Evolutionary conservation across 2,113 vertebrate genomes (phyloP).

Genomic region (Chlamydotis undulata): DNA sequence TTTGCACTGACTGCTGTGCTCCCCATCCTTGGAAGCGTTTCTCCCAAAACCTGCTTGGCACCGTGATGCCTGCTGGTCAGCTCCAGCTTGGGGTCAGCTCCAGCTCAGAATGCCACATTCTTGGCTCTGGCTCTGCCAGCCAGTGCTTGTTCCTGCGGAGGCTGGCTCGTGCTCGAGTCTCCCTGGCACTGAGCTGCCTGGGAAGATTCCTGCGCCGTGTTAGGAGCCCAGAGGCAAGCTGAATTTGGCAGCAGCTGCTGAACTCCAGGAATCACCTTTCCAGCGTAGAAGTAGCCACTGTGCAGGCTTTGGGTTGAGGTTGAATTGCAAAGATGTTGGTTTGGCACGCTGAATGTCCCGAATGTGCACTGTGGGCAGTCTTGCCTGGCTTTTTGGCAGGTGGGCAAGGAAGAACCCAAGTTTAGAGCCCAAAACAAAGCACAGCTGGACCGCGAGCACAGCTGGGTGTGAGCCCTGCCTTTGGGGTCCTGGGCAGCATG

Average conservation of each 20-base stretch:
- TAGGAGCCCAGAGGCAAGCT: background rate
- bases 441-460: background rate
- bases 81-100: background rate
- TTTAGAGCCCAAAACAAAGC: background rate
- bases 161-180: background rate
- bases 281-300: background rate
- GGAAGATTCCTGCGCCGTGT: background rate
- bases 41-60: background rate
- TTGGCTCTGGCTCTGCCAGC: background rate
- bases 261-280: background rate
- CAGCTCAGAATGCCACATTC: background rate
- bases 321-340: background rate
- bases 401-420: background rate
- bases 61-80: background rate
- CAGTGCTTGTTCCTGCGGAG: background rate
- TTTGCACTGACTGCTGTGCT: background rate
- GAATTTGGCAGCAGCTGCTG: background rate
- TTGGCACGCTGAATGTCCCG: background rate
- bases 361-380: rapidly evolving
- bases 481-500: background rate
- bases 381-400: background rate
- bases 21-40: background rate
- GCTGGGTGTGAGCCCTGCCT: background rate
- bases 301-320: background rate
- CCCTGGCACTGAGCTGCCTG: background rate